Evolutionary conservation across 2,113 vertebrate genomes (phyloP), one percentile per base, ranked within the genome.

Genomic region (Nibea coibor): DNA sequence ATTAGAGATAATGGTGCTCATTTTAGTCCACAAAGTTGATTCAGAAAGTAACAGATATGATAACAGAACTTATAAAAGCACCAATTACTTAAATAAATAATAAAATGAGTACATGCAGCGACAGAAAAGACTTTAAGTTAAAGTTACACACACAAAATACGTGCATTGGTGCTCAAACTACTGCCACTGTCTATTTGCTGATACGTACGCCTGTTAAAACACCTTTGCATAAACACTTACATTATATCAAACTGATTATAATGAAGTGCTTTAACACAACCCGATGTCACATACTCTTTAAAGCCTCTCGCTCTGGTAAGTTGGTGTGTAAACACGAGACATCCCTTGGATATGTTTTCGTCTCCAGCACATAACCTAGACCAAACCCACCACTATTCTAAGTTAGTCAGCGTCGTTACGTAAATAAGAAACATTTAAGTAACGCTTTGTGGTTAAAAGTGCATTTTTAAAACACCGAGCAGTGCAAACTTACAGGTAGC

Each of bases 361-460:
- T 70, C 47, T 73, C 51, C 86, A 90, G 89, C 4, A 78, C 81
- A 86, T 89, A 92, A 81, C 45, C 88, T 2, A 50, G 50, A 53
- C 89, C 91, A 26, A 47, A 53, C 12, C 63, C 63, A 4, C 35
- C 68, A 35, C 39, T 61, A 20, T 9, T 51, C 24, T 12, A 74
- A 83, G 65, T 87, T 75, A 4, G 4, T n/a, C 54, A 14, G 24
- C 53, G 57, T 64, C 31, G 54, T 17, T 53, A 9, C 58, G 63
- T 48, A 35, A 53, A 65, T 24, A 26, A 53, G 0, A 61, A 24
- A 51, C 20, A 2, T 4, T 8, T 6, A 19, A 26, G 20, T 22
- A 5, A 59, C 42, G 10, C 12, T 26, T 3, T 3, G 57, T n/a
- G 10, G 7, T 53, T 58, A 17, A 47, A 71, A 10, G 15, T 17